Percentiles rank a stretch among this genome's conserved stretches.
These are phyloP conservation scores for Disparrhopalites patrizii DNA, from an alignment of 2,888 invertebrate genomes.

Conservation along the genomic window DNA sequence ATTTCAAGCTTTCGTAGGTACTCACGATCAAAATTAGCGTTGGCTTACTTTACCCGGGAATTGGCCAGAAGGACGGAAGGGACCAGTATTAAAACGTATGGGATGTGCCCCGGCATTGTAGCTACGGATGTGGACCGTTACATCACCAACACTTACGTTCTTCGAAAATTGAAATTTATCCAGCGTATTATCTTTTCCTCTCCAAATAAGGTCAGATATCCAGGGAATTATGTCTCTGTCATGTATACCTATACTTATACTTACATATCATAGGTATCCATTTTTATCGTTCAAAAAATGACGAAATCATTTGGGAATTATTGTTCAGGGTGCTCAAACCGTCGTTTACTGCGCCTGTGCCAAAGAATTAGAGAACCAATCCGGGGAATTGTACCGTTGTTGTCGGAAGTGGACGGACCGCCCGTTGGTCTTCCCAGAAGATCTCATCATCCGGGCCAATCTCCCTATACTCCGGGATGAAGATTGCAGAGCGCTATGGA, in stretches of 20 bases:
- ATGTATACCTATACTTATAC: too few relatives aligned
- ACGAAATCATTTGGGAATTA: too few relatives aligned
- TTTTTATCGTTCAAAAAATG: too few relatives aligned
- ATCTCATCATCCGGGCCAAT: slow-evolving; percentile 11
- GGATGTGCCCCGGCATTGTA: slow-evolving; percentile 42
- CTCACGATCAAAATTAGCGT: slow-evolving; percentile 52
- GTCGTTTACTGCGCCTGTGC: slow-evolving; percentile 72
- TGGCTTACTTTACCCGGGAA: slow-evolving; percentile 51
- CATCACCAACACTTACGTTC: too few relatives aligned
- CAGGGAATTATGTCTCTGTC: too few relatives aligned
- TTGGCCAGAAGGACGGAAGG: slow-evolving; percentile 48
- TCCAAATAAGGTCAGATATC: too few relatives aligned
- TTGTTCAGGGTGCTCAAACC: too few relatives aligned
- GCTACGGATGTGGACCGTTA: slow-evolving; percentile 34
- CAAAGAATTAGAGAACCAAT: slow-evolving; percentile 62
- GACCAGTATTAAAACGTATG: slow-evolving; percentile 24
- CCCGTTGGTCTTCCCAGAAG: slow-evolving; percentile 11
- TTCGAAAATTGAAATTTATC: too few relatives aligned
- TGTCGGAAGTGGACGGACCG: slow-evolving; percentile 63
- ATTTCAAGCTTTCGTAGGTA: slow-evolving; percentile 47
- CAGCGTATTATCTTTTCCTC: too few relatives aligned
- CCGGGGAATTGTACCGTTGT: slow-evolving; percentile 71
- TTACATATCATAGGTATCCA: too few relatives aligned
- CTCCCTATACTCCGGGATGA: slow-evolving; percentile 61
- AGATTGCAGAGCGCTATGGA: slow-evolving; percentile 66